Evolutionary conservation across 2,797 vertebrate genomes (phyloP), one percentile per base, ranked within the genome.

Genomic region (Arctocebus calabarensis): DNA sequence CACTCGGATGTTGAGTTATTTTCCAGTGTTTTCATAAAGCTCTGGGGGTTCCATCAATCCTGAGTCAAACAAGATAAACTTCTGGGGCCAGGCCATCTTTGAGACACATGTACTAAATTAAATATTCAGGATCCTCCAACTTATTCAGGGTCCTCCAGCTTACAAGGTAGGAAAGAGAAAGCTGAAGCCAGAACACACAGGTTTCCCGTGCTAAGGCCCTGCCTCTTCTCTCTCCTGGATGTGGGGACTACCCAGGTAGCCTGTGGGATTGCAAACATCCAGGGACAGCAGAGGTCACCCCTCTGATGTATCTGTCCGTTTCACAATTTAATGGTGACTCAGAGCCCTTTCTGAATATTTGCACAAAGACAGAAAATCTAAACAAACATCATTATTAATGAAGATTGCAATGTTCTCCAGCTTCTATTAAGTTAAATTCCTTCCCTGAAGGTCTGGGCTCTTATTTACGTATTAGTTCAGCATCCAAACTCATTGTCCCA

Each of bases 281-380:
- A 5, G 32, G 45, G 48, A 62, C 48, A 43, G 40, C 1, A 55
- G 75, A 79, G 29, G 73, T 22, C 29, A 71, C 52, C 37, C 59
- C 43, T 61, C 71, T 16, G 59, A 74, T 48, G 27, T 64, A 59
- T n/a, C 57, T 83, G 5, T 86, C 48, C 79, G 2, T 86, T 89
- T 87, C 90, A 75, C 43, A 73, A 22, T 66, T 82, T 64, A 32
- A 22, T 43, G 37, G 11, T 70, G 62, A 94, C 43, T 93, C 90
- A 81, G 66, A 66, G 29, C 45, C 45, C 77, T 95, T 85, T 45
- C 88, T 77, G 64, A 90, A 73, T 40, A 64, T 74, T 66, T 93
- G 23, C 27, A 73, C 77, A 73, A 70, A 59, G 48, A 37, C 9
- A 55, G 23, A 43, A 75, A 23, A 74, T 37, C 87, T 78, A 82